Conservation (phyloP, 2,113 vertebrate genomes). For the Thamnaconus septentrionalis region DNA sequence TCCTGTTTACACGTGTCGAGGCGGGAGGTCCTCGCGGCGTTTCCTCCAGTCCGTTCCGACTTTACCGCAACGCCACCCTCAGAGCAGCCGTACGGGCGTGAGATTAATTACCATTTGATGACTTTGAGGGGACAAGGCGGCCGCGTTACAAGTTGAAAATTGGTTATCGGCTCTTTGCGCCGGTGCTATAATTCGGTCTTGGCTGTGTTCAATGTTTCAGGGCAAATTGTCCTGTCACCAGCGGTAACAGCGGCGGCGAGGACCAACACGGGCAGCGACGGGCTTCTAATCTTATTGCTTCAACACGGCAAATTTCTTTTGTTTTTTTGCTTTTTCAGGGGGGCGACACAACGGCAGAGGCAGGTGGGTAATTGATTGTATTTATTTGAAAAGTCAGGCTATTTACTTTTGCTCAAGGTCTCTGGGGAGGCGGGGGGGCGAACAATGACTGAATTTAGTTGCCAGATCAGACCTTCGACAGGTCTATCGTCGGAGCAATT, state of each 20-base stretch:
- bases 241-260: conserved; percentile 41
- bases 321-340: background rate
- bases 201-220: conserved; percentile 61
- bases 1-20: too few species aligned
- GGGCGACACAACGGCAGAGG: background rate
- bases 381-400: too few species aligned
- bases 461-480: too few species aligned
- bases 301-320: background rate
- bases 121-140: conserved; percentile 59
- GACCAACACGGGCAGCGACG: conserved; percentile 23
- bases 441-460: too few species aligned
- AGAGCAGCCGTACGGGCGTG: background rate
- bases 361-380: background rate
- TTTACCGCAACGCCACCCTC: too few species aligned
- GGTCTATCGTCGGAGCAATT: too few species aligned
- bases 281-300: conserved; percentile 53
- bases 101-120: conserved; percentile 65
- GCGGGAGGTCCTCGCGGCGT: too few species aligned
- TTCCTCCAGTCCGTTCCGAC: too few species aligned
- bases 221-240: conserved; percentile 68
- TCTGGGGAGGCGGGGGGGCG: too few species aligned
- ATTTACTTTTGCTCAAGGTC: too few species aligned
- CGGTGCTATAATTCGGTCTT: conserved; percentile 59
- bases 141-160: conserved; percentile 58
- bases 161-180: conserved; percentile 61